These are phyloP conservation scores for Meloe dianella DNA, from an alignment of 2,888 invertebrate genomes.

Conservation along the genomic window DNA sequence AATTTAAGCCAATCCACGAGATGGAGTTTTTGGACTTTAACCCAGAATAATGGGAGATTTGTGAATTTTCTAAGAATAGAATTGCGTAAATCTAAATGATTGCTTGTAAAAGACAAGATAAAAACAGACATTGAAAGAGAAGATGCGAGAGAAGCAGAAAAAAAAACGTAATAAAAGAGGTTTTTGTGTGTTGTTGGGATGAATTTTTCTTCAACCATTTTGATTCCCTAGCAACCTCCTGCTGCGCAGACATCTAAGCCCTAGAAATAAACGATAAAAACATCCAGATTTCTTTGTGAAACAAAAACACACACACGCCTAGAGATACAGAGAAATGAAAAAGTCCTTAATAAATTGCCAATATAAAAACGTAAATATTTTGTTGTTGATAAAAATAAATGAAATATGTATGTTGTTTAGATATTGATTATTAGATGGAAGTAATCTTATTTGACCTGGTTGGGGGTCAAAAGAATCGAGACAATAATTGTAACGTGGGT, in stretches of 20 bases:
- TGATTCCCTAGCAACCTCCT: conserved; percentile 38
- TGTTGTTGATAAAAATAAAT: neutral
- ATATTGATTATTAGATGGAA: neutral
- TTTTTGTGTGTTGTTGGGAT: conserved; percentile 23
- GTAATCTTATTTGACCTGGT: conserved; percentile 25
- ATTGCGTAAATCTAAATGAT: neutral
- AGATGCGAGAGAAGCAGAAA: conserved; percentile 26
- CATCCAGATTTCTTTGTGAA: conserved; percentile 20
- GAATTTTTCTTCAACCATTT: conserved; percentile 38
- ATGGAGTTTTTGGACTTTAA: neutral
- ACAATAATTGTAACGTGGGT: conserved; percentile 34
- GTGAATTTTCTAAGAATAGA: neutral
- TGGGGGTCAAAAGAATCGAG: conserved; percentile 37
- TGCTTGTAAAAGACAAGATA: neutral
- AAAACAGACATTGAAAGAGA: neutral
- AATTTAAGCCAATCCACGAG: neutral
- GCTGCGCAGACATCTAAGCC: conserved; percentile 39
- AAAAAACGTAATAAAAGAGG: conserved; percentile 44
- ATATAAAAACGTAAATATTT: neutral
- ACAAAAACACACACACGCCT: too few species aligned
- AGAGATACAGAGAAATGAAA: too few species aligned
- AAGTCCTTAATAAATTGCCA: too few species aligned
- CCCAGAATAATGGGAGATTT: neutral
- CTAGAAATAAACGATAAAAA: conserved; percentile 25
- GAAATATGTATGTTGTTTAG: neutral